Evolutionary conservation across 2,797 vertebrate species (phyloP).

Genomic region (Betta splendens): DNA sequence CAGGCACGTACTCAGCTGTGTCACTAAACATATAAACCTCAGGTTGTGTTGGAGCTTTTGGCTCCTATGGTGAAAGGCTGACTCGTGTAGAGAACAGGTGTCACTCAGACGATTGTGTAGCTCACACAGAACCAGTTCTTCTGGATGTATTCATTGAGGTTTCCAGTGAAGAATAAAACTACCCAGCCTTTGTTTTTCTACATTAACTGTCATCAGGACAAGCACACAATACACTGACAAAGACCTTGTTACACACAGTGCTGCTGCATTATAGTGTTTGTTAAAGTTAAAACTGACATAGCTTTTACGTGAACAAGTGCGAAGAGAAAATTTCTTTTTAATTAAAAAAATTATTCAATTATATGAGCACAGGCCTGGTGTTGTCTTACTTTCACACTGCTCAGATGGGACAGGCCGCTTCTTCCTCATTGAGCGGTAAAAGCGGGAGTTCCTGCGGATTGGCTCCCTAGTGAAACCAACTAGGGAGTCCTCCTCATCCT

Average conservation of each 20-base stretch:
- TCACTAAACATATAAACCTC: slow-evolving; percentile 1
- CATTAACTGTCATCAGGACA: not conserved
- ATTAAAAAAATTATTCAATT: not conserved
- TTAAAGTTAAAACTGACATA: not conserved
- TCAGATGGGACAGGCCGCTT: slow-evolving; percentile 64
- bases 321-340: not conserved
- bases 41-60: not conserved
- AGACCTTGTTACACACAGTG: not conserved
- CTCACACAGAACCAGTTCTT: slow-evolving; percentile 68
- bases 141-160: slow-evolving; percentile 53
- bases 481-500: slow-evolving; percentile 70
- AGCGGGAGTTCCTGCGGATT: slow-evolving; percentile 77
- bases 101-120: slow-evolving; percentile 18
- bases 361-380: not conserved
- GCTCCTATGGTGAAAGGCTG: not conserved
- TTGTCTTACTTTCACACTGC: slow-evolving; percentile 63
- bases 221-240: not conserved
- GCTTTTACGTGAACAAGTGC: not conserved
- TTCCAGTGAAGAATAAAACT: slow-evolving; percentile 14
- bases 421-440: slow-evolving; percentile 81
- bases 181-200: slow-evolving; percentile 43
- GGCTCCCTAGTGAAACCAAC: slow-evolving; percentile 43
- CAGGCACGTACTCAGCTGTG: not conserved
- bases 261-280: not conserved
- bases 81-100: slow-evolving; percentile 15